phyloP scores from a whole-genome alignment of 2,797 vertebrate species.

The Yasuhikotakia modesta region DNA sequence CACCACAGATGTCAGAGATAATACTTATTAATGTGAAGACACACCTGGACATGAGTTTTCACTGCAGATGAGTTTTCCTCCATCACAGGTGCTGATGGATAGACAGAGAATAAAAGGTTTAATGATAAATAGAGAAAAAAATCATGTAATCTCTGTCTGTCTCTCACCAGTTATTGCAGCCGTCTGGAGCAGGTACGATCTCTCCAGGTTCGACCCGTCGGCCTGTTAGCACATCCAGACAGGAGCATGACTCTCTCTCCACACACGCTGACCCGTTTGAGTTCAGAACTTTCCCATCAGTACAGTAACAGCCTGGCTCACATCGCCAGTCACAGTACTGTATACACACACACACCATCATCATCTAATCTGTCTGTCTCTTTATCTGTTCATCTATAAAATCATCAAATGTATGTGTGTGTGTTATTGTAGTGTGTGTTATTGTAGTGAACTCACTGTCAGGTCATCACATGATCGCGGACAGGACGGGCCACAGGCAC shows the following conservation, averaged over 20 bases:
- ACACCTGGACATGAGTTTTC: conserved; percentile 79
- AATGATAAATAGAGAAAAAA: not conserved
- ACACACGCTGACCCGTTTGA: conserved; percentile 76
- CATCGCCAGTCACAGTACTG: conserved; percentile 81
- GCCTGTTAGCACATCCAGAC: conserved; percentile 79
- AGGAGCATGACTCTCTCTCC: conserved; percentile 73
- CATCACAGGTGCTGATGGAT: conserved; percentile 79
- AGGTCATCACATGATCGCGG: conserved; percentile 88
- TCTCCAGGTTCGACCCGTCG: conserved; percentile 69
- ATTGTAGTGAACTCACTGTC: conserved; percentile 70
- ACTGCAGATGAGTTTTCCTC: conserved; percentile 80
- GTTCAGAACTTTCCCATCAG: conserved; percentile 78
- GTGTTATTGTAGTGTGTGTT: no score
- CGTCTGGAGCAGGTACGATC: conserved; percentile 65
- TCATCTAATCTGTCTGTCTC: not conserved
- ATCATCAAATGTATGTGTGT: not conserved
- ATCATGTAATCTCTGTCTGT: not conserved
- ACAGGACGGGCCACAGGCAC: conserved; percentile 85
- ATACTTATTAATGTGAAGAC: conserved; percentile 14
- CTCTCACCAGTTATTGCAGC: conserved; percentile 89
- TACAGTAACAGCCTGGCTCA: conserved; percentile 88
- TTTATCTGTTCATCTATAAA: not conserved
- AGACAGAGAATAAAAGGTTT: not conserved
- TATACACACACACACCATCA: not conserved
- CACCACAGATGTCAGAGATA: not conserved